Evolutionary conservation across 2,113 vertebrate genomes (phyloP).

Genomic region (Ceyx margarethae): DNA sequence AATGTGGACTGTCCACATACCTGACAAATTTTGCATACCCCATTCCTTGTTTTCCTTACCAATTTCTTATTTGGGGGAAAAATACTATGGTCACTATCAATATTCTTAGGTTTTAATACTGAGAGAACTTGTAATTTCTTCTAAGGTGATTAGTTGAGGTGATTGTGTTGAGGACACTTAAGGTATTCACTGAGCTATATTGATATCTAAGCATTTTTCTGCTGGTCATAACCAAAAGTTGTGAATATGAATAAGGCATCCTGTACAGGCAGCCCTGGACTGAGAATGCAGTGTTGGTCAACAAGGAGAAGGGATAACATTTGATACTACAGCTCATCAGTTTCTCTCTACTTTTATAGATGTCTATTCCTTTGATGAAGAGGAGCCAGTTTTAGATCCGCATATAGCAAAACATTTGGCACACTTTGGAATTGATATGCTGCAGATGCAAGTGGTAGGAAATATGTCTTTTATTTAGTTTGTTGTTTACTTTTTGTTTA

Average conservation of each 20-base stretch:
- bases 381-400: slow-evolving; percentile 93
- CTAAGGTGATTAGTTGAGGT: neutral
- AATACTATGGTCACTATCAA: neutral
- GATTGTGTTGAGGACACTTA: neutral
- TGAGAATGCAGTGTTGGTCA: neutral
- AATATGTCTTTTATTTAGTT: neutral
- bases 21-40: neutral
- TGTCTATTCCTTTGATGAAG: slow-evolving; percentile 98
- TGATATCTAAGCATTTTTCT: neutral
- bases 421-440: slow-evolving; percentile 98
- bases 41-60: neutral
- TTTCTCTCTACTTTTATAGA: slow-evolving; percentile 77
- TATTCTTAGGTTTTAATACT: neutral
- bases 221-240: neutral
- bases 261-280: neutral
- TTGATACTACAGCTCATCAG: neutral
- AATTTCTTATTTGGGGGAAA: neutral
- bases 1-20: neutral
- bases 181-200: neutral
- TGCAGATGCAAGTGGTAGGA: slow-evolving; percentile 92
- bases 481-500: neutral
- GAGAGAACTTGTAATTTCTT: neutral
- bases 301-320: neutral
- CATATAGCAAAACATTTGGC: slow-evolving; percentile 93
- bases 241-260: neutral